Percentiles rank a stretch among this genome's conserved stretches.
These are phyloP conservation scores for Phyllotreta cruciferae DNA, from an alignment of 2,888 invertebrate species.

Conservation along the genomic window DNA sequence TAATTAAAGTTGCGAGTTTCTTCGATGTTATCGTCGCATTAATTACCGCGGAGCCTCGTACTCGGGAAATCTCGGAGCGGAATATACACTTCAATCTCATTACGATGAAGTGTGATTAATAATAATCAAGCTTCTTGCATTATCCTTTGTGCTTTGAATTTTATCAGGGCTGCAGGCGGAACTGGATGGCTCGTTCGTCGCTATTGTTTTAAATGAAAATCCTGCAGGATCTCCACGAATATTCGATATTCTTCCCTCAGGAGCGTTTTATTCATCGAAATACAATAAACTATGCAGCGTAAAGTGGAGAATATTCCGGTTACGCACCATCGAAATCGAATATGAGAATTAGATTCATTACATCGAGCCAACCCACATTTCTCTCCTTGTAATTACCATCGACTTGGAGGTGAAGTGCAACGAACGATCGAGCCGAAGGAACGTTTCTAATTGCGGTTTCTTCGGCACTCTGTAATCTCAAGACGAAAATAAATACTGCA, in stretches of 20 bases:
- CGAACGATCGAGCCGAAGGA: no score
- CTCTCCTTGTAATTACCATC: no score
- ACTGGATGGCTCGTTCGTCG: background rate
- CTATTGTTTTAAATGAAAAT: constrained; percentile 24
- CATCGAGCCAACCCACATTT: no score
- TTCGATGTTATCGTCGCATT: constrained; percentile 30
- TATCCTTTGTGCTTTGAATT: constrained; percentile 28
- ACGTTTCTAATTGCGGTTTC: no score
- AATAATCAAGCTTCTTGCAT: constrained; percentile 33
- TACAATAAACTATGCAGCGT: background rate
- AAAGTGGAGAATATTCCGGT: no score
- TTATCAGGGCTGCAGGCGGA: constrained; percentile 18
- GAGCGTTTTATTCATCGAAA: background rate
- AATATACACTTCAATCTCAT: constrained; percentile 31
- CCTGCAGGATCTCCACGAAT: background rate
- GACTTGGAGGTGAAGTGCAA: no score
- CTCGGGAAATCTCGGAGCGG: constrained; percentile 23
- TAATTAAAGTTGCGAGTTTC: constrained; percentile 23
- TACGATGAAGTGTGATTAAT: constrained; percentile 33
- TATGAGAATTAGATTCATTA: no score
- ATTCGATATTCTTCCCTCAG: background rate
- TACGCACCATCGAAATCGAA: no score
- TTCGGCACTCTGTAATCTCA: no score
- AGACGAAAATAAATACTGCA: no score
- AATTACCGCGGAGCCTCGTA: constrained; percentile 27